These are phyloP conservation scores for Apotomis betuletana DNA, from an alignment of 2,888 invertebrate genomes.

Conservation along the genomic window DNA sequence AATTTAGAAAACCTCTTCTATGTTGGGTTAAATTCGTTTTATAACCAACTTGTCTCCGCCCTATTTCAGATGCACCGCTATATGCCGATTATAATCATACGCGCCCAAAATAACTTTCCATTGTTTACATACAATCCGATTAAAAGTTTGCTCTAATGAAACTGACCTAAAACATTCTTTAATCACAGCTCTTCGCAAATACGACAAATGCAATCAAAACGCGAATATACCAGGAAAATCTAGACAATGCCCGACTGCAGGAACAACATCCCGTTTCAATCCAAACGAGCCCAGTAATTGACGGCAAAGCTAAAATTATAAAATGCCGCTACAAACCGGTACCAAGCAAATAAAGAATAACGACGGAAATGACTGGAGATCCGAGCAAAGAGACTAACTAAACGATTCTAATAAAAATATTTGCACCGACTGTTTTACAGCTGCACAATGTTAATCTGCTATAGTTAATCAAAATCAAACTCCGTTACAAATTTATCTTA, in stretches of 20 bases:
- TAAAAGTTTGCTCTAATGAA: neutral
- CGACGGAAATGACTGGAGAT: constrained; percentile 7
- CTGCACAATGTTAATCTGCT: neutral
- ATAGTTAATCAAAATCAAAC: constrained; percentile 27
- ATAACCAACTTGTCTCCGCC: too few relatives aligned
- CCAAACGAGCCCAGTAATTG: constrained; percentile 29
- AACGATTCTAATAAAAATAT: constrained; percentile 22
- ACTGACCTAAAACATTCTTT: neutral
- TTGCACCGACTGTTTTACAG: constrained; percentile 10
- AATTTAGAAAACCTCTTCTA: too few relatives aligned
- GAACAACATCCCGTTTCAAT: constrained; percentile 27
- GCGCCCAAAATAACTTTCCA: too few relatives aligned
- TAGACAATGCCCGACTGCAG: constrained; percentile 21
- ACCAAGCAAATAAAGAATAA: constrained; percentile 21
- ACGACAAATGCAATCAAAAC: neutral
- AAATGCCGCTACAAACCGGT: constrained; percentile 23
- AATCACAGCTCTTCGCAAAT: neutral
- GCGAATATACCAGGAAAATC: constrained; percentile 19
- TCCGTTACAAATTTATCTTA: constrained; percentile 3
- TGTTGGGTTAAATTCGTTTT: too few relatives aligned
- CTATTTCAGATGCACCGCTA: too few relatives aligned
- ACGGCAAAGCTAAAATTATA: constrained; percentile 32
- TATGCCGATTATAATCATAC: too few relatives aligned
- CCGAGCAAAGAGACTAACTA: constrained; percentile 9
- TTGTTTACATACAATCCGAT: neutral